Conservation (phyloP, 2,888 invertebrate genomes). For the Eupithecia pulchellata region DNA sequence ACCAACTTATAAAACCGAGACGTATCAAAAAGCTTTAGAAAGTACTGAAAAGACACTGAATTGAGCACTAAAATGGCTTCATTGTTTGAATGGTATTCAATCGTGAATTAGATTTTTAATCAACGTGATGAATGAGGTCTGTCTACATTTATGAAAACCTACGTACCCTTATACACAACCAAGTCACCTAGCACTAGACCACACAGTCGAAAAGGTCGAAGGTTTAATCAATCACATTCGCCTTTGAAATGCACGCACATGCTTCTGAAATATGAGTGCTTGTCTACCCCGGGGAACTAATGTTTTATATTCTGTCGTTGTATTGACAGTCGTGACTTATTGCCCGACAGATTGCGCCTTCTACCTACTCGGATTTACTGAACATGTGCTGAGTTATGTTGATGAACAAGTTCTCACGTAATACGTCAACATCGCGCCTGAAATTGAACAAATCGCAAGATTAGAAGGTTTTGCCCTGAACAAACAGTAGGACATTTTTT, state of each 20-base stretch:
- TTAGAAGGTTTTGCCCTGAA: neutral
- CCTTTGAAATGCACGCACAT: conserved; percentile 71
- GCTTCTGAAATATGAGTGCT: conserved; percentile 71
- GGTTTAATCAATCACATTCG: conserved; percentile 75
- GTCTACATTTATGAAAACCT: neutral
- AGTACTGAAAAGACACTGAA: neutral
- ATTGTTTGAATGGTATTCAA: neutral
- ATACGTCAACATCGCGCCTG: neutral
- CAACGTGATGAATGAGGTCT: conserved; percentile 1
- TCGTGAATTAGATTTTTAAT: neutral
- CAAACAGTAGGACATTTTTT: neutral
- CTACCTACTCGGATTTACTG: conserved; percentile 36
- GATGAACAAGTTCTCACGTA: conserved; percentile 16
- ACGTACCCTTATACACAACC: conserved; percentile 24
- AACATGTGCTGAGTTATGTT: conserved; percentile 43
- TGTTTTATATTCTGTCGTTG: conserved; percentile 77
- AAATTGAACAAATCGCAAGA: neutral
- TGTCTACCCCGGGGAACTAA: conserved; percentile 64
- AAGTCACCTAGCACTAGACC: conserved; percentile 44
- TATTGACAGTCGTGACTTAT: conserved; percentile 78
- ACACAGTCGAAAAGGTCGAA: conserved; percentile 55
- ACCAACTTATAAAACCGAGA: neutral
- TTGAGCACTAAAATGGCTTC: neutral
- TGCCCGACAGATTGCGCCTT: conserved; percentile 65
- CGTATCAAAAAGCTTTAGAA: neutral